A percentile compares a stretch with the other conserved stretches of the same genome.
Evolutionary conservation across 2,888 invertebrate species (phyloP).

Genomic region (Sinhomidia bicolor): DNA sequence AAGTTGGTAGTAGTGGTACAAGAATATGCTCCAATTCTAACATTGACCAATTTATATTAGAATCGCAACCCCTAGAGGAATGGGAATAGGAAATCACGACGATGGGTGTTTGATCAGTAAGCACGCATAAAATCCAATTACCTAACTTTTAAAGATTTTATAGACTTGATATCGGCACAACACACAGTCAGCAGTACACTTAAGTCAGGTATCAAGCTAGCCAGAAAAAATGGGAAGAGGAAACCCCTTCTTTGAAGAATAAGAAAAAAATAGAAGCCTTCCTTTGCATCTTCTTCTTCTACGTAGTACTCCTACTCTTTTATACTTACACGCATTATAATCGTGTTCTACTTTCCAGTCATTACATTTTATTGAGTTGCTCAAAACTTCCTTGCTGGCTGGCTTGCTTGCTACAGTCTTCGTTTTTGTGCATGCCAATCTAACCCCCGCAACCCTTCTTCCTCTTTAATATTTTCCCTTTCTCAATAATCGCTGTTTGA

Average conservation of each 20-base stretch:
- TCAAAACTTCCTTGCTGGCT: constrained; percentile 5
- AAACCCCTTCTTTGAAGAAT: background rate
- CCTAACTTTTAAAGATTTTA: constrained; percentile 8
- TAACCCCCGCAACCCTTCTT: background rate
- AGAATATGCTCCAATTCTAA: no score
- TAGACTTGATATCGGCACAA: background rate
- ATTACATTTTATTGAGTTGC: constrained; percentile 44
- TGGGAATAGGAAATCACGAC: constrained; percentile 4
- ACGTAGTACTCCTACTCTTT: no score
- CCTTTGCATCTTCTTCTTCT: background rate
- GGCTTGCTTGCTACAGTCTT: background rate
- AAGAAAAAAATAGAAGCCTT: background rate
- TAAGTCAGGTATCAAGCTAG: background rate
- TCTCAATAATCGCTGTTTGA: background rate
- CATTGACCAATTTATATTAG: no score
- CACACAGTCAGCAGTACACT: background rate
- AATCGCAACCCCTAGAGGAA: no score
- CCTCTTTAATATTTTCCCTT: background rate
- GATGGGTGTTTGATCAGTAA: constrained; percentile 23
- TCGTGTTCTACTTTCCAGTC: constrained; percentile 42
- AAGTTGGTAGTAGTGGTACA: no score
- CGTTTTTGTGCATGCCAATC: background rate
- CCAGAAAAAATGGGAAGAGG: constrained; percentile 7
- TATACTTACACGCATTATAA: background rate
- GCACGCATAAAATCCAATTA: constrained; percentile 43